These are phyloP conservation scores for Myiozetetes cayanensis DNA, from an alignment of 2,113 vertebrate species.

Conservation along the genomic window DNA sequence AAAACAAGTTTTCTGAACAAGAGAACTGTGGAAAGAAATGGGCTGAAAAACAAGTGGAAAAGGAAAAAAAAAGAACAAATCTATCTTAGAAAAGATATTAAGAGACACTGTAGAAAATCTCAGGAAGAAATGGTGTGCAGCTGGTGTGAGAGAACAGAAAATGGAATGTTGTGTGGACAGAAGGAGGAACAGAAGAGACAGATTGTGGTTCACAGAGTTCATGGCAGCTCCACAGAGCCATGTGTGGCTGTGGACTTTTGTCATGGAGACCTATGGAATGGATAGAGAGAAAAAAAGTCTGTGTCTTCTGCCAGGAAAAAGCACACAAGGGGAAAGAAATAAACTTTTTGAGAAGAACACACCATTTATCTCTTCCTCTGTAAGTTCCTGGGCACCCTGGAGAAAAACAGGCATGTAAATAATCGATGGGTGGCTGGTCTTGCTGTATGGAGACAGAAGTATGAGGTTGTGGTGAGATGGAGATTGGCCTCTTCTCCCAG, in stretches of 20 bases:
- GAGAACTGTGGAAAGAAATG: neutral
- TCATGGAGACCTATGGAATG: accelerated
- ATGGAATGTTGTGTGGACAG: neutral
- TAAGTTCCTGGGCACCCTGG: neutral
- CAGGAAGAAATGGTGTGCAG: neutral
- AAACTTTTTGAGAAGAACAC: neutral
- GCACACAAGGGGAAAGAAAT: neutral
- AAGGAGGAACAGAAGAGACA: conserved; percentile 35
- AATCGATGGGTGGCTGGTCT: neutral
- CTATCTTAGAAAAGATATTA: neutral
- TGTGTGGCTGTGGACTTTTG: neutral
- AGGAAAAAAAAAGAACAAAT: neutral
- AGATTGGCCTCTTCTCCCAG: neutral
- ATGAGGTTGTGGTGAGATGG: neutral
- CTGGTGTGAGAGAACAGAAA: neutral
- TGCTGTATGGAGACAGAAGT: neutral
- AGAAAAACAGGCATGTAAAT: accelerated
- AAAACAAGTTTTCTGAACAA: neutral
- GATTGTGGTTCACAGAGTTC: neutral
- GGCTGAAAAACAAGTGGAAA: neutral
- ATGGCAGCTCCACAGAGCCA: neutral
- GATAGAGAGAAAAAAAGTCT: neutral
- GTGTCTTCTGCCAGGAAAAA: neutral
- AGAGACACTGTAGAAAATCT: neutral
- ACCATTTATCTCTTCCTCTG: neutral